Conservation (phyloP, 2,888 invertebrate species). For the Mythimna loreyi region DNA sequence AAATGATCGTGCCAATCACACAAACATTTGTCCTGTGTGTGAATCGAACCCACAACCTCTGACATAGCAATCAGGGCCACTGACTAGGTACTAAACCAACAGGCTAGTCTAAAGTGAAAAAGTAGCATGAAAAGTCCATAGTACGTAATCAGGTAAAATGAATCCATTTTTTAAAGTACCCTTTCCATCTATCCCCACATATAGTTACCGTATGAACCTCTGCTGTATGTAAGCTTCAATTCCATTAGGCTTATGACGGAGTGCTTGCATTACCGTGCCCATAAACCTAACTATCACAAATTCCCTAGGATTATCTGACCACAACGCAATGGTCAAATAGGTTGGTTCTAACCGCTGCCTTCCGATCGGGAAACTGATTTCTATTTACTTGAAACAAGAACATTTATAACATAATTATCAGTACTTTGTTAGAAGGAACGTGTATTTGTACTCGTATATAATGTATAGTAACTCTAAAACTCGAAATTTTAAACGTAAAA, state of each 20-base stretch:
- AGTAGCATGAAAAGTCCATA: too few relatives aligned
- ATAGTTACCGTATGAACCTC: background rate
- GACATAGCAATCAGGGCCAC: too few relatives aligned
- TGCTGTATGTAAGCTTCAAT: too few relatives aligned
- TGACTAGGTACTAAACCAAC: too few relatives aligned
- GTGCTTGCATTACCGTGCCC: conserved; percentile 16
- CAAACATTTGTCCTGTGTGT: too few relatives aligned
- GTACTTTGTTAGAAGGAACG: background rate
- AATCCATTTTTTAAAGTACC: background rate
- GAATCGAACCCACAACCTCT: too few relatives aligned
- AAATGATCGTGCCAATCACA: too few relatives aligned
- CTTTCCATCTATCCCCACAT: background rate
- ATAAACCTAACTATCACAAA: conserved; percentile 38
- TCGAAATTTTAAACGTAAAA: background rate
- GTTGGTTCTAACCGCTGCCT: conserved; percentile 37
- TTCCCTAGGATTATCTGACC: conserved; percentile 48
- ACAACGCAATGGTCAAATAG: conserved; percentile 34
- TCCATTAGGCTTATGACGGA: conserved; percentile 48
- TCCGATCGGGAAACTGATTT: conserved; percentile 38
- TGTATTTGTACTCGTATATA: too few relatives aligned
- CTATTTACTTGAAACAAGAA: background rate
- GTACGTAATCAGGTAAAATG: background rate
- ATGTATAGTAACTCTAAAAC: background rate
- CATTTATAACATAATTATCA: background rate
- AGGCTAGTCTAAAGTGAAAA: too few relatives aligned